A percentile compares a stretch with the other conserved stretches of the same genome.
Conservation (phyloP, 2,888 invertebrate genomes). For the Acronicta leporina region DNA sequence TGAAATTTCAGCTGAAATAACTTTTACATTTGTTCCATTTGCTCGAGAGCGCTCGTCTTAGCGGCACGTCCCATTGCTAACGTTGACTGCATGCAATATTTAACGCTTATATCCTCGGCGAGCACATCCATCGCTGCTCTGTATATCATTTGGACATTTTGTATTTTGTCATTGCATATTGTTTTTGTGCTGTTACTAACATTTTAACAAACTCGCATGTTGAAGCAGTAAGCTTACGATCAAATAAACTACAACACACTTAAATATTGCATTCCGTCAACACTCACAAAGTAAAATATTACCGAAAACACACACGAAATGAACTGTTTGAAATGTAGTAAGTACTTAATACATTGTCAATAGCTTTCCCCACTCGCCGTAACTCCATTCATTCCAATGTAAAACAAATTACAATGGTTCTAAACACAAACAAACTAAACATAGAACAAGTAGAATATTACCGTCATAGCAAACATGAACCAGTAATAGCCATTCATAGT, state of each 20-base stretch:
- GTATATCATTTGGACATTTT: conserved; percentile 73
- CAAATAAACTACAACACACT: conserved; percentile 75
- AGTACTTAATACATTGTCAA: conserved; percentile 41
- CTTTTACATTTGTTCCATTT: conserved; percentile 78
- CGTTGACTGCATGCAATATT: conserved; percentile 89
- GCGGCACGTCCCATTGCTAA: conserved; percentile 86
- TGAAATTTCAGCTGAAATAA: conserved; percentile 72
- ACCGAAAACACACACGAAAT: conserved; percentile 75
- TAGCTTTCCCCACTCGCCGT: conserved; percentile 34
- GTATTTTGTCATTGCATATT: conserved; percentile 75
- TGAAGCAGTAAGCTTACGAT: conserved; percentile 71
- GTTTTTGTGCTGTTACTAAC: conserved; percentile 74
- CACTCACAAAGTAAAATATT: conserved; percentile 69
- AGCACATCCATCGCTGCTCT: conserved; percentile 79
- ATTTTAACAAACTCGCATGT: conserved; percentile 78
- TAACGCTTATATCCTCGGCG: conserved; percentile 82
- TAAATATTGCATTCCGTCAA: conserved; percentile 89
- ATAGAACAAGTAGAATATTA: conserved; percentile 61
- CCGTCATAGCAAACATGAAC: conserved; percentile 59
- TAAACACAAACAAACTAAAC: conserved; percentile 56
- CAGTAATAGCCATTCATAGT: conserved; percentile 52
- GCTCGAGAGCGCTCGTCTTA: conserved; percentile 81
- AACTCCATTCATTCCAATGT: conserved; percentile 41
- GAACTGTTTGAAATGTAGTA: conserved; percentile 64
- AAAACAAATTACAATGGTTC: conserved; percentile 50